These are phyloP conservation scores for Cirrhinus molitorella DNA, from an alignment of 2,797 vertebrate species.

Conservation along the genomic window DNA sequence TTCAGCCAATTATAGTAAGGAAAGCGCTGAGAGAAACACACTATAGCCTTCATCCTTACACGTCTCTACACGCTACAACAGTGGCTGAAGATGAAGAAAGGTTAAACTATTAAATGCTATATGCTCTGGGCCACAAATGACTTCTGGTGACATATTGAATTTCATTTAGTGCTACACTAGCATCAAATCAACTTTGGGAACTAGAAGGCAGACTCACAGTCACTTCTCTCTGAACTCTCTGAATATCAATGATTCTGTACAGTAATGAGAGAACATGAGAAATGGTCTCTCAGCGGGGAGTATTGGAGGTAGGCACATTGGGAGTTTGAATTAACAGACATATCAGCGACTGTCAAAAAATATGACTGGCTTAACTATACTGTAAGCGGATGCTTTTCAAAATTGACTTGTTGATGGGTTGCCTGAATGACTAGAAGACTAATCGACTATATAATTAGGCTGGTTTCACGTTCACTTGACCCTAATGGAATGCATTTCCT, in stretches of 20 bases:
- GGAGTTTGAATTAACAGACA: slow-evolving; percentile 23
- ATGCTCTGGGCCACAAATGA: slow-evolving; percentile 51
- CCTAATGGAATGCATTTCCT: not conserved
- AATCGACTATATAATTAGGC: not conserved
- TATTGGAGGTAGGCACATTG: slow-evolving; percentile 7
- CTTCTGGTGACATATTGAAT: slow-evolving; percentile 54
- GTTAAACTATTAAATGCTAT: slow-evolving; percentile 53
- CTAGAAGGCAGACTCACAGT: slow-evolving; percentile 38
- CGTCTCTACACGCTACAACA: not conserved
- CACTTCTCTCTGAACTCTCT: slow-evolving; percentile 17
- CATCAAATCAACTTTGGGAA: slow-evolving; percentile 49
- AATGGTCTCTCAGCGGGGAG: slow-evolving; percentile 39
- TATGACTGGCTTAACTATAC: slow-evolving; percentile 9
- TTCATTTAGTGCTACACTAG: slow-evolving; percentile 54
- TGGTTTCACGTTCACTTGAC: not conserved
- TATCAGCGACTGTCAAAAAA: slow-evolving; percentile 22
- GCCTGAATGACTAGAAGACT: not conserved
- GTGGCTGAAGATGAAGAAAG: slow-evolving; percentile 41
- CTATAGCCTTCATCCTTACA: slow-evolving; percentile 13
- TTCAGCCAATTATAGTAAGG: slow-evolving; percentile 50
- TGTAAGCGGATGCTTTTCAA: not conserved
- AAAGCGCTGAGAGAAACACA: not conserved
- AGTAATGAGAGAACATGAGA: slow-evolving; percentile 43
- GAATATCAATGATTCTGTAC: slow-evolving; percentile 50
- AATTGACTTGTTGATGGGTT: not conserved